Base-by-base conservation (phyloP, 1,140 invertebrate species). In the Aphaenogaster rudis region DNA sequence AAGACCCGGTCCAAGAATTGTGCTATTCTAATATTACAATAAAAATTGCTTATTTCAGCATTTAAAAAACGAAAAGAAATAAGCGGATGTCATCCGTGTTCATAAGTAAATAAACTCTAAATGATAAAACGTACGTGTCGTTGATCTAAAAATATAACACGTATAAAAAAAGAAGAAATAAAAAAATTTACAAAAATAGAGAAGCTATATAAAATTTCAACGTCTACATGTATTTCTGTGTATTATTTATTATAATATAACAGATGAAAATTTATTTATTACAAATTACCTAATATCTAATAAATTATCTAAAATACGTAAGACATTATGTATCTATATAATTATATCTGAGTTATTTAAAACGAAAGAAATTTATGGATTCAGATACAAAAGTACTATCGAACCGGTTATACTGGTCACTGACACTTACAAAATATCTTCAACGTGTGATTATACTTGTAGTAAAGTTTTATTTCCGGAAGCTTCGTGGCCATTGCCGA, bases 401-500 rank as follows among this genome's bases (percentile, higher is more conserved):
- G 2, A 64, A 33, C 3, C 3, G 8, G 9, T 28, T 28, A 28
- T 28, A 28, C 28, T 59, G 9, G 3, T 21, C 21, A 59, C 57
- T 17, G 28, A 6, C 17, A 36, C 7, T 17, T n/a, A 33, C 21
- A 36, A 39, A 64, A 64, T 36, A 36, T 64, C 7, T 64, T 64
- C 7, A 2, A 1, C 61, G n/a, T 9, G 33, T 39, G 33, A 64
- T 8, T 64, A 64, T 39, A 64, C 0, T 64, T 7, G 59, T 63
- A 11, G 0, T 63, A 59, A 21, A 59, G 9, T 28, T 59, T 21
- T 59, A 11, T 96, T 86, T 96, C 96, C n/a, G 97, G 97, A 67
- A 95, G 97, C 91, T 94, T 98, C 33, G 95, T 98, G 61, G 97
- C 97, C 7, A 96, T 99, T 0, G 97, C 98, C 85, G 98, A 98